Conservation (phyloP, 2,797 vertebrate species). For the Sternarchorhynchus goeldii region DNA sequence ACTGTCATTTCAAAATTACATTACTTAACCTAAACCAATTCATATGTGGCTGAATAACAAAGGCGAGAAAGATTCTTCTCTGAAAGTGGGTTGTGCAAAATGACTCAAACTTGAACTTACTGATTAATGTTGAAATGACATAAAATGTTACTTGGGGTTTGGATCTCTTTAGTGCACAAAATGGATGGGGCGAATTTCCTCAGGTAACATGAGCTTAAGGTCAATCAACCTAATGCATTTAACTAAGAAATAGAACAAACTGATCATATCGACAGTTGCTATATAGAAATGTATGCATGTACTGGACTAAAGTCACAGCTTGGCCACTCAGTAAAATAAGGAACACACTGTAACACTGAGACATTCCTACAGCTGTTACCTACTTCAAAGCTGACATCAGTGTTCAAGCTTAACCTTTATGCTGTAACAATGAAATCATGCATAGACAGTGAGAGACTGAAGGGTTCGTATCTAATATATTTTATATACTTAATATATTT, state of each 20-base stretch:
- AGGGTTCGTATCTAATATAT: background rate
- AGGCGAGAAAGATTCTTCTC: background rate
- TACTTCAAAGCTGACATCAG: background rate
- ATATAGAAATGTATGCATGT: conserved; percentile 2
- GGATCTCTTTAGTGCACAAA: conserved; percentile 13
- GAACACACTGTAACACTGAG: background rate
- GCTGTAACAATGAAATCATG: background rate
- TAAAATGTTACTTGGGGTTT: conserved; percentile 13
- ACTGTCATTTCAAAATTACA: conserved; percentile 26
- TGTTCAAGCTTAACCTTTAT: background rate
- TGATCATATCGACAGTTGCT: background rate
- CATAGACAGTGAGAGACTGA: background rate
- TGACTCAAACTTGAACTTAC: background rate
- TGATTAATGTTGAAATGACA: conserved; percentile 25
- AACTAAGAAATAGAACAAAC: no score
- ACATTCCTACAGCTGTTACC: background rate
- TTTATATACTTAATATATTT: no score
- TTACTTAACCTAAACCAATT: conserved; percentile 21
- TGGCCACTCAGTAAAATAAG: background rate
- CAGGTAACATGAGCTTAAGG: background rate
- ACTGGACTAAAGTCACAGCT: background rate
- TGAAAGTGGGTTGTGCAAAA: conserved; percentile 10
- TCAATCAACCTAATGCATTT: background rate
- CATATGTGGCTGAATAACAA: background rate
- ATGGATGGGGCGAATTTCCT: background rate